A percentile compares a stretch with the other conserved stretches of the same genome.
Conservation (phyloP, 2,888 invertebrate species). For the Perdita meconis region DNA sequence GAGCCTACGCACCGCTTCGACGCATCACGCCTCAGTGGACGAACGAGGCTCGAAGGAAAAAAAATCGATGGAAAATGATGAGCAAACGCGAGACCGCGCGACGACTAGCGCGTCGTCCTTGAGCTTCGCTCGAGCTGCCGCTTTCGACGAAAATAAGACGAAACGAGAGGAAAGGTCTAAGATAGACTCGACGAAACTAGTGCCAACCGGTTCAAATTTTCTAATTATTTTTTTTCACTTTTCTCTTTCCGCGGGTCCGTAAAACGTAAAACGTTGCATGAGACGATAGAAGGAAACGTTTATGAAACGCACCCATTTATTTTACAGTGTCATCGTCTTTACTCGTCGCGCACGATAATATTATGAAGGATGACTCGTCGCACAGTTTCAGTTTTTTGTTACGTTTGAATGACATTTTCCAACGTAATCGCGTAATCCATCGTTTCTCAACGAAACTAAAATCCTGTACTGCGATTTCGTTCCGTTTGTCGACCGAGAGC, state of each 20-base stretch:
- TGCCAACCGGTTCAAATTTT: constrained; percentile 21
- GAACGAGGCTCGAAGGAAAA: not conserved
- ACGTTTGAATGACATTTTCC: not conserved
- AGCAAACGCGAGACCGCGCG: not conserved
- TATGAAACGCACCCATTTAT: not conserved
- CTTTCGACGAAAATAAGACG: constrained; percentile 48
- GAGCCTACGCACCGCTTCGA: not conserved
- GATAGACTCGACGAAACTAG: not conserved
- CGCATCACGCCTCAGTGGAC: no score
- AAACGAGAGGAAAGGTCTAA: constrained; percentile 5
- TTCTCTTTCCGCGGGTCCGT: not conserved
- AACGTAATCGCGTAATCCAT: no score
- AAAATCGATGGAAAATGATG: not conserved
- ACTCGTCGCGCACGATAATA: not conserved
- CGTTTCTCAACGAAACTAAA: no score
- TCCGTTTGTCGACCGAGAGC: not conserved
- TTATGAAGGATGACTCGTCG: not conserved
- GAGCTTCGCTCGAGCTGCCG: constrained; percentile 17
- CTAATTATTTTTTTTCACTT: not conserved
- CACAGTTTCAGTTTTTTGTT: not conserved
- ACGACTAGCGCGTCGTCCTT: not conserved
- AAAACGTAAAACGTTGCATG: not conserved
- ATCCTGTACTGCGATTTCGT: not conserved
- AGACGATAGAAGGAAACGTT: no score
- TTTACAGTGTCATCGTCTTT: not conserved